Conservation (phyloP, 1,140 invertebrate species). For the Oedothorax gibbosus region DNA sequence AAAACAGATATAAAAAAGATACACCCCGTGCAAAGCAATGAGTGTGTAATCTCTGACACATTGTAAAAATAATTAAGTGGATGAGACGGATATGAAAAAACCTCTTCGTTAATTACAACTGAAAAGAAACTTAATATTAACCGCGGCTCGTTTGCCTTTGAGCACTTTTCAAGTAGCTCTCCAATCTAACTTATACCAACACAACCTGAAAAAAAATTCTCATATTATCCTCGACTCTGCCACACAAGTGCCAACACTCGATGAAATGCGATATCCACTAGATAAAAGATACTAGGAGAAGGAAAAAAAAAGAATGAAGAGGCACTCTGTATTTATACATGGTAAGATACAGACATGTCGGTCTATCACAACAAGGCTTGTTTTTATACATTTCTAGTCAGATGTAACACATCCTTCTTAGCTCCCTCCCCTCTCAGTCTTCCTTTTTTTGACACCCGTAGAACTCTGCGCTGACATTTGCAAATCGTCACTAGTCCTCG, state of each 20-base stretch:
- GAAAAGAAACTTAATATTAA: no score
- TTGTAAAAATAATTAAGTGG: no score
- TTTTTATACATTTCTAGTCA: conserved; percentile 50
- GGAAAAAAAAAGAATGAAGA: neutral
- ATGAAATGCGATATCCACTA: conserved; percentile 13
- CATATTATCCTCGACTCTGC: conserved; percentile 1
- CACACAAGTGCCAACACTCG: conserved; percentile 26
- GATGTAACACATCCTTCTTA: conserved; percentile 32
- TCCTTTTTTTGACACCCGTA: conserved; percentile 41
- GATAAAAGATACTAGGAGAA: conserved; percentile 10
- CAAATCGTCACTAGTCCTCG: conserved; percentile 52
- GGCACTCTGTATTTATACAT: conserved; percentile 17
- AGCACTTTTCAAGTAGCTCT: conserved; percentile 18
- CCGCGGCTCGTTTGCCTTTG: neutral
- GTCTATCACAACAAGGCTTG: conserved; percentile 50
- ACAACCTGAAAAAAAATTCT: neutral
- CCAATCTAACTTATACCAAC: neutral
- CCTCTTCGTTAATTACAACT: no score
- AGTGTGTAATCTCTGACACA: no score
- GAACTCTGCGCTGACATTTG: conserved; percentile 52
- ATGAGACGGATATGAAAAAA: no score
- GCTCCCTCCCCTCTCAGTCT: neutral
- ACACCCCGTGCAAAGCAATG: no score
- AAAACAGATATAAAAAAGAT: no score
- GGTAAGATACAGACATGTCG: conserved; percentile 41